Percentiles rank a stretch among this genome's conserved stretches.
phyloP scores from a whole-genome alignment of 2,888 invertebrate species.

The Scaptomyza flava region DNA sequence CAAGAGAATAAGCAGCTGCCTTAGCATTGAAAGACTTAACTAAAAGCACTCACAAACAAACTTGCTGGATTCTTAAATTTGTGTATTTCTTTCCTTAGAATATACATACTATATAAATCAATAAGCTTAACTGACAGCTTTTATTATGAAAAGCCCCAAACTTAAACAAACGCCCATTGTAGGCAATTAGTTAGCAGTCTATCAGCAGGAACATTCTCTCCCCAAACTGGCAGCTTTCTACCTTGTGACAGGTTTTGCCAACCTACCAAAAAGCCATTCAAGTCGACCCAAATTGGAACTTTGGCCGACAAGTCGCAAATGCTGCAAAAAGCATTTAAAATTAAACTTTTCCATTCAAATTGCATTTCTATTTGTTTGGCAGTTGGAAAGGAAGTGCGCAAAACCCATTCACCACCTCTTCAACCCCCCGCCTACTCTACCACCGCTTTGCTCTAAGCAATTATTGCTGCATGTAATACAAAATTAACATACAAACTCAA shows the following conservation, averaged over 20 bases:
- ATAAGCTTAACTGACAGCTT: constrained; percentile 41
- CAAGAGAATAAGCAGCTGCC: constrained; percentile 29
- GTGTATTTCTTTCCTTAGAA: background rate
- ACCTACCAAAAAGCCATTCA: constrained; percentile 45
- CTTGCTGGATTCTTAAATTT: background rate
- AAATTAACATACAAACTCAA: constrained; percentile 44
- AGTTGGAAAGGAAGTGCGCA: constrained; percentile 40
- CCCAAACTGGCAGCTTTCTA: constrained; percentile 25
- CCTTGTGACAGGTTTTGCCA: constrained; percentile 54
- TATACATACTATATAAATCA: constrained; percentile 4
- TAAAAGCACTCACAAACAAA: background rate
- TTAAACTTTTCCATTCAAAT: constrained; percentile 71
- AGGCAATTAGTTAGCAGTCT: constrained; percentile 57
- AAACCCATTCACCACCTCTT: background rate
- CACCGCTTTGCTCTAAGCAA: constrained; percentile 31
- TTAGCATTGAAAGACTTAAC: background rate
- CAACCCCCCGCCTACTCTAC: background rate
- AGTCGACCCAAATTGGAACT: constrained; percentile 68
- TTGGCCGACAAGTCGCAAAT: constrained; percentile 44
- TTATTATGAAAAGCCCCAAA: constrained; percentile 15
- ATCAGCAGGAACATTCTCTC: background rate
- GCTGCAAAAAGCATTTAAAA: constrained; percentile 46
- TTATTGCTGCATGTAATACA: constrained; percentile 48
- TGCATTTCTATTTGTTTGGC: constrained; percentile 75
- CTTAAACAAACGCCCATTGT: constrained; percentile 44